Evolutionary conservation across 2,888 invertebrate species (phyloP).

Genomic region (Hyposoter dolosus): DNA sequence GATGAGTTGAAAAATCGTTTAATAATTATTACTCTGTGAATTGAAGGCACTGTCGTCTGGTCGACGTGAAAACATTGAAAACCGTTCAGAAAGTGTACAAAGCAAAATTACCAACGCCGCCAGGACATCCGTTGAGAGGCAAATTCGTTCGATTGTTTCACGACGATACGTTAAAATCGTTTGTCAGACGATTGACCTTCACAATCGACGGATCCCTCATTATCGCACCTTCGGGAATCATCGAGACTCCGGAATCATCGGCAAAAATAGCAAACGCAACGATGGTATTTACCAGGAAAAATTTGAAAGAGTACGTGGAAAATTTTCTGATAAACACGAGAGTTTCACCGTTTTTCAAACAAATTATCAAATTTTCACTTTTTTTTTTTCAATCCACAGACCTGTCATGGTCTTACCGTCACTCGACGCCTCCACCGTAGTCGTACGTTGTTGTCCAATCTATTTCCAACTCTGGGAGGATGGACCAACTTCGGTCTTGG

Average conservation of each 20-base stretch:
- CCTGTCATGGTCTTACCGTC: constrained; percentile 93
- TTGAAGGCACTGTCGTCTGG: constrained; percentile 88
- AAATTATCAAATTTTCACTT: background rate
- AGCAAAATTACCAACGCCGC: constrained; percentile 87
- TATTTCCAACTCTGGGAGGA: constrained; percentile 88
- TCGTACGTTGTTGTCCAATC: constrained; percentile 92
- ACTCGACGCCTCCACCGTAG: constrained; percentile 92
- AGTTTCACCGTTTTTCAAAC: background rate
- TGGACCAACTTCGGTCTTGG: constrained; percentile 86
- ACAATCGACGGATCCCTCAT: constrained; percentile 96
- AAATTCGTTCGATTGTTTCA: constrained; percentile 91
- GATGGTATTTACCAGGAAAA: constrained; percentile 87
- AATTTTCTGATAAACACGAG: background rate
- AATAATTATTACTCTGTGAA: background rate
- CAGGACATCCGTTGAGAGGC: constrained; percentile 87
- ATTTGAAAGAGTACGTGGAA: constrained; percentile 86
- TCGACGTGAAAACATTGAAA: constrained; percentile 89
- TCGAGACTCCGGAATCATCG: constrained; percentile 90
- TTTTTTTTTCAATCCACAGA: constrained; percentile 83
- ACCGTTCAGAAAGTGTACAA: constrained; percentile 89
- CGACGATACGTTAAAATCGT: constrained; percentile 97
- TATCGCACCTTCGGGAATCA: constrained; percentile 95
- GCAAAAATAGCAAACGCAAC: constrained; percentile 87
- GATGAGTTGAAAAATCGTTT: background rate
- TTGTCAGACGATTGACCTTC: constrained; percentile 95